A percentile compares a stretch with the other conserved stretches of the same genome.
phyloP scores from a whole-genome alignment of 2,797 vertebrate species.

The Pampus argenteus region DNA sequence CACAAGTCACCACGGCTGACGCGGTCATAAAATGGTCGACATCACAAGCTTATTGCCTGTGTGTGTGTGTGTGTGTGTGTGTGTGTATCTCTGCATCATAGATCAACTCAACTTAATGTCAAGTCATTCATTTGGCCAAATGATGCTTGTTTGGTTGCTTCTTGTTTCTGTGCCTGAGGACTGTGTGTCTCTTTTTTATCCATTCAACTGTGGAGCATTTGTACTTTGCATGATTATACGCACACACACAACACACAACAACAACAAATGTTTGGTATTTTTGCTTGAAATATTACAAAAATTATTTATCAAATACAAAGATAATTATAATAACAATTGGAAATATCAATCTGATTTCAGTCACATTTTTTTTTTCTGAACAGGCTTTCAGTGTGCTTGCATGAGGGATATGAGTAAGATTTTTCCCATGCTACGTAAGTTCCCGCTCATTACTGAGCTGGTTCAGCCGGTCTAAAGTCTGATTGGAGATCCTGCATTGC shows the following conservation, averaged over 20 bases:
- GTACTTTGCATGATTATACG: background rate
- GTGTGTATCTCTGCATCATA: background rate
- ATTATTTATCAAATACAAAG: too few relatives aligned
- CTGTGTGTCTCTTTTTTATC: background rate
- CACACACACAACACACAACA: too few relatives aligned
- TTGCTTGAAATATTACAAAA: too few relatives aligned
- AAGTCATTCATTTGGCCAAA: background rate
- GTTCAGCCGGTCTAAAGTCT: constrained; percentile 68
- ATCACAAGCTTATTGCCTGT: constrained; percentile 13
- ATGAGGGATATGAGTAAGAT: background rate
- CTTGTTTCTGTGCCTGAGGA: background rate
- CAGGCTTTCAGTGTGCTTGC: background rate
- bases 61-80: constrained; percentile 23
- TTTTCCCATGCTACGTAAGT: constrained; percentile 60
- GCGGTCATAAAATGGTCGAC: constrained; percentile 36
- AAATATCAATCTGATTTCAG: background rate
- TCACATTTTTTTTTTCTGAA: background rate
- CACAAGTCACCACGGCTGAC: constrained; percentile 28
- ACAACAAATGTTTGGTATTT: background rate
- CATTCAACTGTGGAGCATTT: too few relatives aligned
- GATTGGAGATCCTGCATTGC: constrained; percentile 50
- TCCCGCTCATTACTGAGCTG: constrained; percentile 51
- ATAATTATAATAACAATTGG: too few relatives aligned
- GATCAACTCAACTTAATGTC: background rate
- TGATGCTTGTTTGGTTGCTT: background rate